phyloP scores from a whole-genome alignment of 2,797 vertebrate genomes.

The Setipinna tenuifilis region DNA sequence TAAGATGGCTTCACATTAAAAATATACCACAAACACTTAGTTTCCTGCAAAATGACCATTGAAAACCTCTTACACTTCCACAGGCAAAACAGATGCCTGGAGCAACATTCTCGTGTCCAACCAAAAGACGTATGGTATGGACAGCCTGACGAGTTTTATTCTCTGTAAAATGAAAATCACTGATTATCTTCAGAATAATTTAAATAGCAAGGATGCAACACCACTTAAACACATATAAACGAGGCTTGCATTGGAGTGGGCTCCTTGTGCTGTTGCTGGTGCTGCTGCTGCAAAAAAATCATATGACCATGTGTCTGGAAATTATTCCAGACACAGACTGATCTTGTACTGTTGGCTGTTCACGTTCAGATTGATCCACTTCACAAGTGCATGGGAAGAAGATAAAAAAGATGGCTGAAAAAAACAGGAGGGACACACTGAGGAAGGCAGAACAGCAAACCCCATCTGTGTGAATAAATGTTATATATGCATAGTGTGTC shows the following conservation, averaged over 20 bases:
- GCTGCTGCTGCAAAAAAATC: neutral
- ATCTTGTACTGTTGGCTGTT: neutral
- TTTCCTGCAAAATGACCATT: neutral
- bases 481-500: too few species aligned
- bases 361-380: neutral
- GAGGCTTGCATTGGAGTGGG: neutral
- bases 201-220: neutral
- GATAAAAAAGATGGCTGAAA: neutral
- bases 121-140: neutral
- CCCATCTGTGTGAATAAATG: too few species aligned
- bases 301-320: neutral
- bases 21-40: neutral
- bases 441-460: too few species aligned
- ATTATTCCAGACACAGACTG: neutral
- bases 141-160: too few species aligned
- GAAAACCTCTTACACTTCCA: neutral
- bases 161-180: neutral
- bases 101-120: neutral
- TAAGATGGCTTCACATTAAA: neutral
- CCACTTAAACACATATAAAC: neutral
- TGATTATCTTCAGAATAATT: neutral
- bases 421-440: too few species aligned
- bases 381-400: neutral
- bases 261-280: too few species aligned
- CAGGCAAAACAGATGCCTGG: neutral